These are phyloP conservation scores for Augiades crinisus DNA, from an alignment of 2,888 invertebrate species.

Conservation along the genomic window DNA sequence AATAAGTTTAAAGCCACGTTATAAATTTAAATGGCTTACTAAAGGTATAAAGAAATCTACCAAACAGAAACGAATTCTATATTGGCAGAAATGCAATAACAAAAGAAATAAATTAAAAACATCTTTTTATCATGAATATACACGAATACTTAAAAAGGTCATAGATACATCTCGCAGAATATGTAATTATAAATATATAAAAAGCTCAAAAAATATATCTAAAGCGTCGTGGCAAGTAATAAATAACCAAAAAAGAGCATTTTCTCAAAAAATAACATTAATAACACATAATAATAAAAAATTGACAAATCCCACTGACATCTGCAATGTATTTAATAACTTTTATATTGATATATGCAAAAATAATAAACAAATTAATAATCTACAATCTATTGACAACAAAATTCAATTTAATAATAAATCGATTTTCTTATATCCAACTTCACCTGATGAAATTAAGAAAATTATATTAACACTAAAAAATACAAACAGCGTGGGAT, in stretches of 20 bases:
- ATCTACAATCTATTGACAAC: background rate
- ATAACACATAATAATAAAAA: background rate
- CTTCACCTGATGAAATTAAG: slow-evolving; percentile 4
- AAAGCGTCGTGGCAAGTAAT: slow-evolving; percentile 15
- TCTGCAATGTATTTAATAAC: slow-evolving; percentile 11
- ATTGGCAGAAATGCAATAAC: background rate
- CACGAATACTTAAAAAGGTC: background rate
- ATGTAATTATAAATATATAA: background rate
- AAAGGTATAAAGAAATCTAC: slow-evolving; percentile 6
- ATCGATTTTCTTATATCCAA: slow-evolving; percentile 12
- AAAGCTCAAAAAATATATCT: slow-evolving; percentile 16
- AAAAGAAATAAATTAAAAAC: background rate
- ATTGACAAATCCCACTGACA: background rate
- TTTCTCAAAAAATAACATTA: background rate
- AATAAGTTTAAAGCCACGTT: background rate
- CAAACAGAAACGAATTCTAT: slow-evolving; percentile 1
- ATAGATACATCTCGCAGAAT: background rate
- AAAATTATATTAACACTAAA: slow-evolving; percentile 6
- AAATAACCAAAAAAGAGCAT: background rate
- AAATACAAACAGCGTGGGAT: slow-evolving; percentile 13
- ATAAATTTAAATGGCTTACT: slow-evolving; percentile 7
- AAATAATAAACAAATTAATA: background rate
- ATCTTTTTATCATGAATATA: background rate
- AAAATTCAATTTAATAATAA: background rate
- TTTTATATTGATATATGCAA: background rate